phyloP scores from a whole-genome alignment of 2,113 vertebrate species.

The Nothocercus nigrocapillus region DNA sequence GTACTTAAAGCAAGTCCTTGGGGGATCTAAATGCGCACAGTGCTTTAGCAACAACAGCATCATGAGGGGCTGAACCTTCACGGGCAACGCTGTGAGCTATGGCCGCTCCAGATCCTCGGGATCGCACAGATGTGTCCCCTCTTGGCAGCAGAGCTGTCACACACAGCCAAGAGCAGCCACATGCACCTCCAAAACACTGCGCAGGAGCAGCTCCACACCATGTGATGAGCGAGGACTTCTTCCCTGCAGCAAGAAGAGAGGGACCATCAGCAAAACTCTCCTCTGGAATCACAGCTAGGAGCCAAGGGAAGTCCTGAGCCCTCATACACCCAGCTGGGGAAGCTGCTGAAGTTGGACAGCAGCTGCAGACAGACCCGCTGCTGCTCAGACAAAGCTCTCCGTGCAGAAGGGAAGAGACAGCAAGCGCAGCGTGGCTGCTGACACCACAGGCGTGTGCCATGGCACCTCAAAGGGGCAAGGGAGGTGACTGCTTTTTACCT shows the following conservation, averaged over 20 bases:
- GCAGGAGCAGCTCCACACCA: background rate
- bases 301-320: background rate
- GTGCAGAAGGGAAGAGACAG: background rate
- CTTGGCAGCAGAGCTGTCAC: background rate
- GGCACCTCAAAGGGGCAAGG: background rate
- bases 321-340: fast-evolving
- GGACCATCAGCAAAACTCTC: background rate
- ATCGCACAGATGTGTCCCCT: background rate
- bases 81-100: background rate
- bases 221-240: background rate
- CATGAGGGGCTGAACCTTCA: background rate
- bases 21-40: background rate
- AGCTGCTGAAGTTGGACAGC: background rate
- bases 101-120: background rate
- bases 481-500: background rate
- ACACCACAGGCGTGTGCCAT: background rate
- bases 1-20: background rate
- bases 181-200: background rate
- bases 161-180: background rate
- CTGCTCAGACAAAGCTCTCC: background rate
- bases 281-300: background rate
- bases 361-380: background rate
- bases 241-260: fast-evolving
- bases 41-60: background rate
- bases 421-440: background rate